Percentiles rank a stretch among this genome's conserved stretches.
These are phyloP conservation scores for Phocides pigmalion DNA, from an alignment of 1,140 invertebrate genomes.

Conservation along the genomic window DNA sequence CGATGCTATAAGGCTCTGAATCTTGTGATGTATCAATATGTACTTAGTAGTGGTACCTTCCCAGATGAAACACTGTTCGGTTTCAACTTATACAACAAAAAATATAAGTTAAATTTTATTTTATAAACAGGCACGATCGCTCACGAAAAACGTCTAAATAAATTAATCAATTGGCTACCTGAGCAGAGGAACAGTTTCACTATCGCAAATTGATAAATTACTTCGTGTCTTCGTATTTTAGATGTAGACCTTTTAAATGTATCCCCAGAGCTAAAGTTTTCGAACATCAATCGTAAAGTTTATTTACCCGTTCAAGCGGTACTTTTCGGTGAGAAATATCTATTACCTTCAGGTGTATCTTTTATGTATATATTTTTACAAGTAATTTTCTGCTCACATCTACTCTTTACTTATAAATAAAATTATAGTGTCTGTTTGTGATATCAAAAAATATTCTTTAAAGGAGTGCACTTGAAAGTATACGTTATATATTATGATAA, in stretches of 20 bases:
- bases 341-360: constrained; percentile 8
- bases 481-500: no score
- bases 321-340: constrained; percentile 30
- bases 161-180: constrained; percentile 12
- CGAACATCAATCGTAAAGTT: constrained; percentile 32
- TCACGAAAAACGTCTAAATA: neutral
- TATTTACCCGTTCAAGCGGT: constrained; percentile 34
- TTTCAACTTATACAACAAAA: no score
- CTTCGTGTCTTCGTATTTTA: constrained; percentile 30
- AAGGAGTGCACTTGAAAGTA: no score
- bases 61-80: no score
- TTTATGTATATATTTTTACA: neutral
- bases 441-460: no score
- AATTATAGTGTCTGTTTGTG: no score
- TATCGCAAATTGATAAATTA: constrained; percentile 29
- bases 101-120: constrained; percentile 1
- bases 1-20: no score
- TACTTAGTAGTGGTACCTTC: no score
- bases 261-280: constrained; percentile 28
- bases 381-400: neutral
- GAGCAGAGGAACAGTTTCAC: neutral
- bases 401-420: neutral
- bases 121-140: neutral
- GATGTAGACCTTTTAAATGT: constrained; percentile 28
- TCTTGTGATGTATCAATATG: no score